phyloP scores from a whole-genome alignment of 2,797 vertebrate genomes.

The Halcyon smyrnensis region DNA sequence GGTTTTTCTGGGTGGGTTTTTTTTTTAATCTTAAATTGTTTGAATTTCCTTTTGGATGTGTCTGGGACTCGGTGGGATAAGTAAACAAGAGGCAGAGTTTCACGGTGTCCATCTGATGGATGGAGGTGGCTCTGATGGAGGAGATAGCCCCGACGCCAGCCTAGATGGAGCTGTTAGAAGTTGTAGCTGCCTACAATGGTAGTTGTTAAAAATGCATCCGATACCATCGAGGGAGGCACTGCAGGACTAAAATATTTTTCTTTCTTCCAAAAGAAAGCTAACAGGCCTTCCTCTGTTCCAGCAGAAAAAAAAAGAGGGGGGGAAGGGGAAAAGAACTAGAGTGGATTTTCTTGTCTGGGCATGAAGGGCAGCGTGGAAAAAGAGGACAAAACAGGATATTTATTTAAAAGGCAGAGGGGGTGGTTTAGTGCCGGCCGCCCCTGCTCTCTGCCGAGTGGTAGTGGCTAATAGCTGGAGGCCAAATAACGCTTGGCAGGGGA shows the following conservation, averaged over 20 bases:
- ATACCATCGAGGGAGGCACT: conserved; percentile 28
- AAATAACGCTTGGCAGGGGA: conserved; percentile 84
- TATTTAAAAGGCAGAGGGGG: neutral
- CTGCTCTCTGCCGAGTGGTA: conserved; percentile 79
- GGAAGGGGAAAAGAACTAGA: neutral
- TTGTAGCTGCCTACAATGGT: conserved; percentile 75
- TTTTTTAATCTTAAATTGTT: conserved; percentile 20
- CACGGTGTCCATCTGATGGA: conserved; percentile 80
- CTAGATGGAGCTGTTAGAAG: conserved; percentile 79
- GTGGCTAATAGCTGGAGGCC: conserved; percentile 82
- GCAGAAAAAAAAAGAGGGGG: neutral
- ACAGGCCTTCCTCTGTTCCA: conserved; percentile 4
- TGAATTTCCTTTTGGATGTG: conserved; percentile 1
- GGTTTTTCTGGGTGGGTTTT: no score
- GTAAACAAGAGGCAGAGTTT: conserved; percentile 73
- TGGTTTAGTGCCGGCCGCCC: conserved; percentile 36
- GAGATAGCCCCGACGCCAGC: conserved; percentile 84
- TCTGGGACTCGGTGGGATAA: neutral
- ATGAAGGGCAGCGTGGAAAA: neutral
- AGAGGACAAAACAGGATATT: neutral
- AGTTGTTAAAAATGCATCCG: conserved; percentile 76
- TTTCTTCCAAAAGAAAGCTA: conserved; percentile 29
- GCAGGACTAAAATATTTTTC: conserved; percentile 7
- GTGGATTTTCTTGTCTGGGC: neutral
- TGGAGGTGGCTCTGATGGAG: conserved; percentile 84